Evolutionary conservation across 2,888 invertebrate genomes (phyloP).

Genomic region (Horisme vitalbata): DNA sequence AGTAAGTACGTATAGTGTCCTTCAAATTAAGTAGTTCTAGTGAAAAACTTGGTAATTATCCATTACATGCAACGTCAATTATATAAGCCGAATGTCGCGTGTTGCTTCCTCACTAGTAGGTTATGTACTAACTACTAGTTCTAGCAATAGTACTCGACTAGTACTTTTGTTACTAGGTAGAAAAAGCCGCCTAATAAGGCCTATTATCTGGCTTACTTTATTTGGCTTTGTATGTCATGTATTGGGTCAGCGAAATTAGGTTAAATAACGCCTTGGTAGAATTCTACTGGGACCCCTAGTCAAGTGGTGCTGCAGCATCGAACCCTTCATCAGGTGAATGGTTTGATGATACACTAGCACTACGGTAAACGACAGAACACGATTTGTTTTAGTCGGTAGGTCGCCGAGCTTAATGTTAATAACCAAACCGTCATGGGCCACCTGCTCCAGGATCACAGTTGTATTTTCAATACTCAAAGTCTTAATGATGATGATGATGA

Average conservation of each 20-base stretch:
- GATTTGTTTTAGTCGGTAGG: too few species aligned
- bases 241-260: conserved; percentile 13
- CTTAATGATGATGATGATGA: too few species aligned
- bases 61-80: conserved; percentile 30
- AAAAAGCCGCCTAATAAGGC: conserved; percentile 23
- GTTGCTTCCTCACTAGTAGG: conserved; percentile 19
- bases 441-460: too few species aligned
- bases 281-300: neutral
- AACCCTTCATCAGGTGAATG: neutral
- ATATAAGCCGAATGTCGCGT: conserved; percentile 27
- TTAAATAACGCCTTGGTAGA: conserved; percentile 12
- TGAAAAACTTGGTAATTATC: conserved; percentile 27
- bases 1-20: conserved; percentile 2
- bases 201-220: conserved; percentile 21
- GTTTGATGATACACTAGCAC: too few species aligned
- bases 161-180: too few species aligned
- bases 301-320: too few species aligned
- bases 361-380: too few species aligned
- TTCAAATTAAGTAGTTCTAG: conserved; percentile 20
- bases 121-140: too few species aligned
- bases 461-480: too few species aligned
- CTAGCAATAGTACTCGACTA: too few species aligned
- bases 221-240: conserved; percentile 1
- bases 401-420: too few species aligned
- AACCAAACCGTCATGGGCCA: too few species aligned